Evolutionary conservation across 2,113 vertebrate genomes (phyloP).

Genomic region (Columba livia): DNA sequence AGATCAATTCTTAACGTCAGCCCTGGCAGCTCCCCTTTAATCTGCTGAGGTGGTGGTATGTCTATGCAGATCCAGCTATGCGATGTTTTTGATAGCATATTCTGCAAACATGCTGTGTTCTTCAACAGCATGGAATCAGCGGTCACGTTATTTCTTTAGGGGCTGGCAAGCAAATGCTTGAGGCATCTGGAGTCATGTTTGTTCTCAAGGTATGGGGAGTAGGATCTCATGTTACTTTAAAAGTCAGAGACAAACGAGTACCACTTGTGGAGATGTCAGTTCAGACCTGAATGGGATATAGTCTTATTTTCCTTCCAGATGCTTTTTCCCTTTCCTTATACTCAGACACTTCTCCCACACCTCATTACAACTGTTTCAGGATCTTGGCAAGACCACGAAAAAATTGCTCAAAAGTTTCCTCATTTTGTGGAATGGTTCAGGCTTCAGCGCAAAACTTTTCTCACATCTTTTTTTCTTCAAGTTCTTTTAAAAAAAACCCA

Average conservation of each 20-base stretch:
- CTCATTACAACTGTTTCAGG: neutral
- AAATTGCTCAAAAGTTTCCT: neutral
- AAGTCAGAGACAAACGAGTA: neutral
- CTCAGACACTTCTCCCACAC: neutral
- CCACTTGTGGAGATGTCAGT: neutral
- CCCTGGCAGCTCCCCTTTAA: neutral
- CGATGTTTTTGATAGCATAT: neutral
- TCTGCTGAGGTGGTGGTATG: neutral
- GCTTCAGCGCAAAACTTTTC: neutral
- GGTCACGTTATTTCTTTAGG: neutral
- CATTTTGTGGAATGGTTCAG: neutral
- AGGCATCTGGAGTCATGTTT: neutral
- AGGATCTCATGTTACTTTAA: neutral
- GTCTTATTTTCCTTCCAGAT: neutral
- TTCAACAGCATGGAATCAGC: neutral
- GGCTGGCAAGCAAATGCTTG: neutral
- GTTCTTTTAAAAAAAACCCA: neutral
- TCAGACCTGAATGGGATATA: neutral
- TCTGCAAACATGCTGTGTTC: neutral
- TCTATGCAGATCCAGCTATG: neutral
- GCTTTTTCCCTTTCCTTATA: neutral
- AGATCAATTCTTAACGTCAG: conserved; percentile 46
- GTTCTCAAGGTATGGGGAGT: neutral
- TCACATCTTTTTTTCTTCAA: neutral
- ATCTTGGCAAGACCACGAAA: neutral